Percentiles rank a stretch among this genome's conserved stretches.
phyloP scores from a whole-genome alignment of 2,888 invertebrate species.

The Cheiracanthium punctorium region DNA sequence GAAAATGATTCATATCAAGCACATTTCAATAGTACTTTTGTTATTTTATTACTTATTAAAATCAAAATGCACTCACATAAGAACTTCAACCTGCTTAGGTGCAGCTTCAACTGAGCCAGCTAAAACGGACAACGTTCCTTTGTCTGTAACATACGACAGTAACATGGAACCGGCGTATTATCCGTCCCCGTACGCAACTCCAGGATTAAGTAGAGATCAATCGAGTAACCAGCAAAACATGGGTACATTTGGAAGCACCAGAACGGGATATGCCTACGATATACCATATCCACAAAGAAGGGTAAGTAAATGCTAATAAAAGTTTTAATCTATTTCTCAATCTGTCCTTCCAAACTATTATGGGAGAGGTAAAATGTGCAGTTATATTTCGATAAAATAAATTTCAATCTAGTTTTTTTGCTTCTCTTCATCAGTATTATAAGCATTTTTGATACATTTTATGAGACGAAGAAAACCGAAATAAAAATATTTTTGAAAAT shows the following conservation, averaged over 20 bases:
- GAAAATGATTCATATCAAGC: too few relatives aligned
- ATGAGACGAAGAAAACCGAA: too few relatives aligned
- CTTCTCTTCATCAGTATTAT: too few relatives aligned
- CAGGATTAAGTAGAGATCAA: conserved; percentile 48
- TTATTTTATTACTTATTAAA: too few relatives aligned
- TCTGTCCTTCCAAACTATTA: too few relatives aligned
- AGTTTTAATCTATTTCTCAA: too few relatives aligned
- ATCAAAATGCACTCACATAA: neutral
- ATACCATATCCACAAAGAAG: conserved; percentile 67
- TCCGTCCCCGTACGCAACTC: conserved; percentile 69
- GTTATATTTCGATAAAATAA: too few relatives aligned
- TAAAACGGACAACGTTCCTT: conserved; percentile 54
- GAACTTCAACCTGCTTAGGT: conserved; percentile 26
- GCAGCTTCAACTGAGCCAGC: conserved; percentile 45
- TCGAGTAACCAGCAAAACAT: conserved; percentile 46
- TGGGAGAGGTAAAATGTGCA: too few relatives aligned
- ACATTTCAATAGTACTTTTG: too few relatives aligned
- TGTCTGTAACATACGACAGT: conserved; percentile 60
- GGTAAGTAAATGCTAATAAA: conserved; percentile 29
- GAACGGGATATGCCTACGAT: conserved; percentile 67
- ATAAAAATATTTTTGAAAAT: too few relatives aligned
- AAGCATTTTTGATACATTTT: too few relatives aligned
- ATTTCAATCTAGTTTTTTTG: too few relatives aligned
- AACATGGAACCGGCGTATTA: conserved; percentile 65
- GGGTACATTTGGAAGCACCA: conserved; percentile 64